A percentile compares a stretch with the other conserved stretches of the same genome.
phyloP scores from a whole-genome alignment of 2,113 vertebrate genomes.

The Rana temporaria region DNA sequence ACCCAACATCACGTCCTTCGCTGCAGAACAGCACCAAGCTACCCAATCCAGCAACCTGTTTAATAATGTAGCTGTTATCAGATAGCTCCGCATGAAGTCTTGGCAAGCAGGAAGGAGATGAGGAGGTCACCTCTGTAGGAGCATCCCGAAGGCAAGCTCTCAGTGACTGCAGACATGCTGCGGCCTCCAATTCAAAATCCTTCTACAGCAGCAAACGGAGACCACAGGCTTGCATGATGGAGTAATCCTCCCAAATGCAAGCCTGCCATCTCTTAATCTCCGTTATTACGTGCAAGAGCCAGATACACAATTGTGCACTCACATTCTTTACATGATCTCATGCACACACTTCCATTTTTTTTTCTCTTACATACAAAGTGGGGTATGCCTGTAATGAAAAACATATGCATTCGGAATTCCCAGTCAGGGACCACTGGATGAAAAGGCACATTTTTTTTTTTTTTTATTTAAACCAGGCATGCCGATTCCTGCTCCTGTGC shows the following conservation, averaged over 20 bases:
- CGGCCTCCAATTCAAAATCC: slow-evolving; percentile 12
- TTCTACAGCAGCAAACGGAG: neutral
- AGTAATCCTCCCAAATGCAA: slow-evolving; percentile 9
- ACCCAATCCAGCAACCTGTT: slow-evolving; percentile 39
- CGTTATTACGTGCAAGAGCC: neutral
- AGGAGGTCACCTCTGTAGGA: slow-evolving; percentile 53
- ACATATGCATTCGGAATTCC: no score
- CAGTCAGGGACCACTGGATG: no score
- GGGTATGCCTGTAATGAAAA: no score
- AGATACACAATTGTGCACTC: no score
- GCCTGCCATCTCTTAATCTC: slow-evolving; percentile 16
- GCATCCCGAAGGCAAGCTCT: neutral
- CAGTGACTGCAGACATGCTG: slow-evolving; percentile 17
- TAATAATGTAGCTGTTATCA: slow-evolving; percentile 56
- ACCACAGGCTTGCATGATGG: neutral
- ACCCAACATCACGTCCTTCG: neutral
- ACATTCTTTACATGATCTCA: no score
- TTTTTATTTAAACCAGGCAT: no score
- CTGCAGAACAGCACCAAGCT: slow-evolving; percentile 28
- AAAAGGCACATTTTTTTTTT: no score
- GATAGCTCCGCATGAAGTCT: slow-evolving; percentile 52
- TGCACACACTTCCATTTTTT: no score
- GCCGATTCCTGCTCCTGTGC: no score
- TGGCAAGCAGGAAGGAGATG: slow-evolving; percentile 12
- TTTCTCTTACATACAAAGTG: no score